Percentiles rank a stretch among this genome's conserved stretches.
phyloP scores from a whole-genome alignment of 2,797 vertebrate genomes.

The Notamacropus eugenii region DNA sequence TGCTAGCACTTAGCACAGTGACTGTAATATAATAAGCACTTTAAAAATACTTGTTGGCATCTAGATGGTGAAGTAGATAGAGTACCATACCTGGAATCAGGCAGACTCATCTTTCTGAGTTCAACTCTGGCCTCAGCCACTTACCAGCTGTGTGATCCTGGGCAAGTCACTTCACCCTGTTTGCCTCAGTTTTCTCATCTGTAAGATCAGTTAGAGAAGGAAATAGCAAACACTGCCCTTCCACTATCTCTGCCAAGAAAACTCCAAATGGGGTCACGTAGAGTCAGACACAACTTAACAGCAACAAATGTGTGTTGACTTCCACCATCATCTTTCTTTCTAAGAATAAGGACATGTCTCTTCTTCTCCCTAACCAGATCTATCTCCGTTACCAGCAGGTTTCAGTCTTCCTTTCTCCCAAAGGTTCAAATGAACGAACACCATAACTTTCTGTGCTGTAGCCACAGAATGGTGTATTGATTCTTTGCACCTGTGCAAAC shows the following conservation, averaged over 20 bases:
- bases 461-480: not conserved
- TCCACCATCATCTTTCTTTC: not conserved
- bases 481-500: constrained; percentile 49
- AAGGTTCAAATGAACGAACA: constrained; percentile 18
- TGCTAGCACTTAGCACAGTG: not conserved
- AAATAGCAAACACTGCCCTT: not conserved
- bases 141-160: not conserved
- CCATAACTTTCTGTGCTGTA: constrained; percentile 37
- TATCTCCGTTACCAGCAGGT: not conserved
- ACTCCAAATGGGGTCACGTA: not conserved
- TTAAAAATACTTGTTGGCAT: not conserved
- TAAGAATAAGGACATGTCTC: not conserved
- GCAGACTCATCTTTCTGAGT: not conserved
- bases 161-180: not conserved
- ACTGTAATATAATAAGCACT: not conserved
- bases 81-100: not conserved
- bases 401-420: constrained; percentile 25
- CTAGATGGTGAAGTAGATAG: not conserved
- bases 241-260: not conserved
- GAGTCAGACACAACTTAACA: not conserved
- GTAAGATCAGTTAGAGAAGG: not conserved
- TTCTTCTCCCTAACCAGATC: not conserved
- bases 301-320: not conserved
- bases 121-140: not conserved
- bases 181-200: not conserved